A percentile compares a stretch with the other conserved stretches of the same genome.
Conservation (phyloP, 2,888 invertebrate species). For the Linhomoeus sp. region DNA sequence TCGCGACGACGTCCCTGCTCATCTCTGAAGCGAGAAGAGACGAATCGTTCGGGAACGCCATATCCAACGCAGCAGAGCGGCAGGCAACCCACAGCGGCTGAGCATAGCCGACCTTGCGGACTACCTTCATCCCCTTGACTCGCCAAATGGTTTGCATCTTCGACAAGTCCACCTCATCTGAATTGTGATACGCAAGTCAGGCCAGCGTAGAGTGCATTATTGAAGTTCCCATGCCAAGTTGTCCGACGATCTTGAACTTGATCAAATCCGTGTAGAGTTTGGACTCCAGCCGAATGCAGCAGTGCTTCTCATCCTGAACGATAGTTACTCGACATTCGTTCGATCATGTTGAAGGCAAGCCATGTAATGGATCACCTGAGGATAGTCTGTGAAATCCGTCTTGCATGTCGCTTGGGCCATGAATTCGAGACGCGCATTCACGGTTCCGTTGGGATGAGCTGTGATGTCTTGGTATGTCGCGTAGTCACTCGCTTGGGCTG, state of each 20-base stretch:
- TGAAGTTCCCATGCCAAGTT: too few species aligned
- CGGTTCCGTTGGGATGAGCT: slow-evolving; percentile 12
- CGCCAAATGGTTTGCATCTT: background rate
- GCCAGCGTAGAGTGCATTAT: too few species aligned
- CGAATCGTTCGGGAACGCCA: too few species aligned
- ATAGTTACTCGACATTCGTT: too few species aligned
- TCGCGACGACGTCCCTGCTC: slow-evolving; percentile 4
- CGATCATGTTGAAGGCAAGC: too few species aligned
- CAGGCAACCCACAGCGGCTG: slow-evolving; percentile 11
- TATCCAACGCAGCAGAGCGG: too few species aligned
- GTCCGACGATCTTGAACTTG: slow-evolving; percentile 2
- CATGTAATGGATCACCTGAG: slow-evolving; percentile 7
- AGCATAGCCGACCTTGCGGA: background rate
- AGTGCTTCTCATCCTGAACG: slow-evolving; percentile 15
- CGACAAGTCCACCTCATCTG: background rate
- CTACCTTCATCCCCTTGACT: too few species aligned
- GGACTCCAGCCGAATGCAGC: slow-evolving; percentile 16
- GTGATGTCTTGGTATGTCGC: slow-evolving; percentile 13
- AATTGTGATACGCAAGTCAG: too few species aligned
- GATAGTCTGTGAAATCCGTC: slow-evolving; percentile 18
- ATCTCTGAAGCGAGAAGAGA: slow-evolving; percentile 7
- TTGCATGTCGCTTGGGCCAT: slow-evolving; percentile 16
- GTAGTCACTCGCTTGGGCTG: slow-evolving; percentile 16
- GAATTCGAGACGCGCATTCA: slow-evolving; percentile 16
- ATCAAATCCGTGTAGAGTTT: slow-evolving; percentile 13